Evolutionary conservation across 2,113 vertebrate genomes (phyloP).

Genomic region (Anolis carolinensis): DNA sequence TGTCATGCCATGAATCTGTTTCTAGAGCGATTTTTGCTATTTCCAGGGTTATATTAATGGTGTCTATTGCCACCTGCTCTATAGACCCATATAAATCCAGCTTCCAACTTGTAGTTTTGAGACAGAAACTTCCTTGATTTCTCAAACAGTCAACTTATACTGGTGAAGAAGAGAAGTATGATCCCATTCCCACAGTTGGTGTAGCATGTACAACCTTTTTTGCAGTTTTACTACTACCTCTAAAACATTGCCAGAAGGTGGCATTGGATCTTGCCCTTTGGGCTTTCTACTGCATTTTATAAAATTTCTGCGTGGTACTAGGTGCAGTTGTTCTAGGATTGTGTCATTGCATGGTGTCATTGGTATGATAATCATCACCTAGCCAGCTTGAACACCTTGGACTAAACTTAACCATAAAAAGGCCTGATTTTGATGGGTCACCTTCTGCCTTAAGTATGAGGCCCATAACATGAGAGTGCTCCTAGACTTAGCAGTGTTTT

Average conservation of each 20-base stretch:
- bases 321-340: neutral
- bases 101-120: neutral
- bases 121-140: neutral
- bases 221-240: neutral
- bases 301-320: neutral
- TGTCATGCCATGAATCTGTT: neutral
- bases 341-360: neutral
- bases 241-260: neutral
- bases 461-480: neutral
- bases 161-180: neutral
- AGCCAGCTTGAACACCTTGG: neutral
- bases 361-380: neutral
- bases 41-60: neutral
- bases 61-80: neutral
- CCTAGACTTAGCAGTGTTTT: neutral
- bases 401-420: neutral
- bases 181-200: neutral
- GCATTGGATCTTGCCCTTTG: neutral
- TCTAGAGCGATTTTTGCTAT: neutral
- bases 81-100: neutral
- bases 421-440: neutral
- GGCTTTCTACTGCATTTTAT: neutral
- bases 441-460: neutral
- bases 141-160: neutral
- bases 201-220: neutral